Evolutionary conservation across 2,888 invertebrate species (phyloP).

Genomic region (Drosophila mimetica): DNA sequence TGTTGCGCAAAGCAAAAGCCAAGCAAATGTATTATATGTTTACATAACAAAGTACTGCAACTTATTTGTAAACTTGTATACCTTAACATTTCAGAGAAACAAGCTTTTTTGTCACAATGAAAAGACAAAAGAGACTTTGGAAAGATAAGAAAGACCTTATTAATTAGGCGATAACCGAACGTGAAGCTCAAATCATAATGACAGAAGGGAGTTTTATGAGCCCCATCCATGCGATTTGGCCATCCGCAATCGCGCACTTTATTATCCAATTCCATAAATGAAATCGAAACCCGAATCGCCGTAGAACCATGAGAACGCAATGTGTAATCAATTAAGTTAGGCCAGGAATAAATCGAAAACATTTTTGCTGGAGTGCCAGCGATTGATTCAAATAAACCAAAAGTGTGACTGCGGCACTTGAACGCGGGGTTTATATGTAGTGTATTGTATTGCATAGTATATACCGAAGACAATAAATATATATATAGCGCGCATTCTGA

Average conservation of each 20-base stretch:
- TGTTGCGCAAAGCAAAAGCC: slow-evolving; percentile 3
- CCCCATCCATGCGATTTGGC: slow-evolving; percentile 19
- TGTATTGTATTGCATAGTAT: too few species aligned
- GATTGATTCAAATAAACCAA: slow-evolving; percentile 11
- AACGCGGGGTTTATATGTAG: slow-evolving; percentile 7
- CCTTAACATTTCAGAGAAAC: neutral
- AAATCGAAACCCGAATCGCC: slow-evolving; percentile 18
- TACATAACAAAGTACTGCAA: neutral
- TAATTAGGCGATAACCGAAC: slow-evolving; percentile 25
- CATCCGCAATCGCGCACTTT: slow-evolving; percentile 16
- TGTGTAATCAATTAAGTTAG: slow-evolving; percentile 43
- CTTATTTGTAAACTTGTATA: slow-evolving; percentile 4
- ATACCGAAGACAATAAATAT: slow-evolving; percentile 6
- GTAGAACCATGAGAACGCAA: slow-evolving; percentile 34
- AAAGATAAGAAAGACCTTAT: slow-evolving; percentile 20
- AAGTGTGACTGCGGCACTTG: slow-evolving; percentile 13
- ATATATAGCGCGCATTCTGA: neutral
- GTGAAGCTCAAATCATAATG: slow-evolving; percentile 22
- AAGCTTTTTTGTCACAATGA: slow-evolving; percentile 10
- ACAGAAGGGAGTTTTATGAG: slow-evolving; percentile 19
- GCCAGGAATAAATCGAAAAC: slow-evolving; percentile 33
- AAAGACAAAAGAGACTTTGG: slow-evolving; percentile 8
- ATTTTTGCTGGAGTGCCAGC: neutral
- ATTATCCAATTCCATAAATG: slow-evolving; percentile 3
- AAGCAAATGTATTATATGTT: neutral